These are phyloP conservation scores for Hyalella azteca DNA, from an alignment of 2,888 invertebrate species.

Conservation along the genomic window DNA sequence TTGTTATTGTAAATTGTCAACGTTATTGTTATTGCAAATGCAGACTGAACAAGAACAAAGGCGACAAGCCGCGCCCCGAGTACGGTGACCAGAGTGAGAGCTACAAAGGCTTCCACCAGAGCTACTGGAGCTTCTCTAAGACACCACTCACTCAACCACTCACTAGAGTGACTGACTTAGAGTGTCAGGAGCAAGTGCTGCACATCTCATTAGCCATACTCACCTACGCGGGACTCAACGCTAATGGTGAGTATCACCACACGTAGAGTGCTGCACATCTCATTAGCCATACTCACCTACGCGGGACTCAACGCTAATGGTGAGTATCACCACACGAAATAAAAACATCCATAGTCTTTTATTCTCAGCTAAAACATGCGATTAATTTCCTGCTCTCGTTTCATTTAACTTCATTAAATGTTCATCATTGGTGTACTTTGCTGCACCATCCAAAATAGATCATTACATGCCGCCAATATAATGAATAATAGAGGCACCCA, in stretches of 20 bases:
- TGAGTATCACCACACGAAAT: no score
- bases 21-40: background rate
- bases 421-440: no score
- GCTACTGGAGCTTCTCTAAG: constrained; percentile 90
- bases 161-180: constrained; percentile 81
- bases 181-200: constrained; percentile 79
- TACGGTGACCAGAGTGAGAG: constrained; percentile 77
- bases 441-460: no score
- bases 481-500: no score
- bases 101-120: constrained; percentile 84
- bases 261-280: constrained; percentile 85
- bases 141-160: constrained; percentile 81
- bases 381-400: no score
- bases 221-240: constrained; percentile 83
- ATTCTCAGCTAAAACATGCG: no score
- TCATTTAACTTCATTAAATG: no score
- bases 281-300: constrained; percentile 86
- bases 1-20: no score
- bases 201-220: constrained; percentile 88
- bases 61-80: constrained; percentile 67
- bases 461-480: no score
- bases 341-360: no score
- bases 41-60: constrained; percentile 25
- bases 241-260: no score
- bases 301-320: constrained; percentile 79